Base-by-base conservation (phyloP, 2,888 invertebrate genomes). In the Aphodius granarius region DNA sequence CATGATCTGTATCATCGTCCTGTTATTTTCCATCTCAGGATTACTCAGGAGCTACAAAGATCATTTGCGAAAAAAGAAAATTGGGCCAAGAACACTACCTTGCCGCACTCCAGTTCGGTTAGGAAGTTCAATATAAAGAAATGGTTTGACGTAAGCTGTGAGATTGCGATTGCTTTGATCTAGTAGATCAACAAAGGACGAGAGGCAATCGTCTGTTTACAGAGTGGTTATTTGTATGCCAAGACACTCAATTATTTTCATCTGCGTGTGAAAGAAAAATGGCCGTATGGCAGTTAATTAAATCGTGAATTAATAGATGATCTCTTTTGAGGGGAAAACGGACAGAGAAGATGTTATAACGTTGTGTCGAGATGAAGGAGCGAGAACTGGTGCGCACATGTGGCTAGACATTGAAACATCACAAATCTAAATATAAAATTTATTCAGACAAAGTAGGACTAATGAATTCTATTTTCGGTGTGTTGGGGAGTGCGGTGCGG, bases 371-470 rank as follows among this genome's bases (percentile, higher is more conserved):
- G 43, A 43, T 43, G 43, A 43, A 13, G 13, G 43, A n/a, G n/a
- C n/a, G 43, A 43, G 43, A 43, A 43, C 43, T 43, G 43, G 43
- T 43, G 43, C 43, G 43, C 43, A 43, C 43, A 43, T 43, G 43
- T 43, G 43, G 43, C 43, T 43, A 66, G 68, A 68, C 68, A 68
- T 68, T 68, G 68, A 68, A 68, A 68, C 68, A 68, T 68, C 68
- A 68, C 19, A 68, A 68, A 68, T 75, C 75, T 75, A 75, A 75
- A 75, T 75, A 75, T 75, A 75, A 75, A 75, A 75, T 75, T 73
- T 75, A 75, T 77, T 77, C 74, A 74, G 74, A 77, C 77, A 76
- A 76, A 76, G 74, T 76, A 74, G 74, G 71, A 76, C 73, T 76
- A 76, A 76, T 76, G 76, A 76, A 74, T 74, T 76, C 71, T 73